Base-by-base conservation (phyloP, 2,888 invertebrate species). In the Pseudoips prasinana region DNA sequence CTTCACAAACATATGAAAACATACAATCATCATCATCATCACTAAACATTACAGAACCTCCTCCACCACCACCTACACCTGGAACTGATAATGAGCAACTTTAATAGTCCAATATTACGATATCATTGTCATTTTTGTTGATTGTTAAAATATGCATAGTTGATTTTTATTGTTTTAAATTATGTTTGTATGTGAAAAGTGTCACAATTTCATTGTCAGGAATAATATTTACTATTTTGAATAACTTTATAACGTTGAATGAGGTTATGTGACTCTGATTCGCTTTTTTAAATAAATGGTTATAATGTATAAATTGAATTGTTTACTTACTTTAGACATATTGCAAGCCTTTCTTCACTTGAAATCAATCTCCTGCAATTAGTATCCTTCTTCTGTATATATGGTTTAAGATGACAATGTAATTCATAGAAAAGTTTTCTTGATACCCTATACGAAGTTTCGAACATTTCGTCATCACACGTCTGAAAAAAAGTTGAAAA, bases 1-100 rank as follows among this genome's bases (percentile, higher is more conserved):
- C 40, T 40, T 35, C 35, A 31, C 28, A 27, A 31, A 40, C 31
- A 31, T 22, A 39, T 31, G 31, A 27, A 40, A 32, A 35, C 35
- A 35, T 35, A 31, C 35, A 32, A 33, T 30, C 30, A 30, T 22
- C 25, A 36, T 25, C 33, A 23, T 24, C 23, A 14, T 30, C 14
- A 32, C 35, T 35, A 29, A 35, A 35, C 29, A 35, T 29, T 25
- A 29, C 35, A 35, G 29, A 29, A 29, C 29, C 20, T 35, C 35
- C 35, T 35, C 29, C 29, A 29, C 25, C 32, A 32, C 19, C 32
- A 25, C 32, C 25, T 25, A 25, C 32, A 32, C 29, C 35, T 29
- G 35, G 35, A 29, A 25, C 35, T 25, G 32, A 32, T 32, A 25
- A 25, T 22, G 25, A 3, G 18, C 6, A 18, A 18, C 6, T 6